Percentiles rank a stretch among this genome's conserved stretches.
phyloP scores from a whole-genome alignment of 2,113 vertebrate species.

The Brachyhypopomus occidentalis region DNA sequence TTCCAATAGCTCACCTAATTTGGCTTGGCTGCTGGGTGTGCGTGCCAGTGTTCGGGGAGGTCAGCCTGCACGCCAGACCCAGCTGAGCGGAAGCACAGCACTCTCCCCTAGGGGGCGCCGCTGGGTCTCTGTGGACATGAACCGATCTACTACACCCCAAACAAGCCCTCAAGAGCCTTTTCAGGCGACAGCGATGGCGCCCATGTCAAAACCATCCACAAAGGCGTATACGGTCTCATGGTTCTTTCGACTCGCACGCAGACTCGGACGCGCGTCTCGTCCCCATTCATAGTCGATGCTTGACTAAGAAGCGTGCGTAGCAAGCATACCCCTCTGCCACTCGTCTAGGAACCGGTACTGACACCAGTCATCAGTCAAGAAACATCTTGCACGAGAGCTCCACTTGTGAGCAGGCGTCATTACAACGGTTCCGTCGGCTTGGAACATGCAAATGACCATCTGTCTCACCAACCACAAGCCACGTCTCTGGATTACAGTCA shows the following conservation, averaged over 20 bases:
- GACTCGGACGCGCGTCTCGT: not conserved
- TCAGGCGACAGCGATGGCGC: not conserved
- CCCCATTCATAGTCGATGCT: not conserved
- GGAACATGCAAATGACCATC: slow-evolving; percentile 54
- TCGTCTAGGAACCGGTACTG: not conserved
- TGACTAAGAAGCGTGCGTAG: not conserved
- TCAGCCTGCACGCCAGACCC: slow-evolving; percentile 15
- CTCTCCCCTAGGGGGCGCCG: slow-evolving; percentile 28
- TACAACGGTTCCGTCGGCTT: slow-evolving; percentile 29
- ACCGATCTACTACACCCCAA: slow-evolving; percentile 48
- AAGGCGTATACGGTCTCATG: not conserved
- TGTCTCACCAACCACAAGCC: slow-evolving; percentile 40
- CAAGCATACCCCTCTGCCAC: not conserved
- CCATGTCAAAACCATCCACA: not conserved
- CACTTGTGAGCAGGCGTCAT: slow-evolving; percentile 26
- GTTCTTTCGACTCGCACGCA: too few relatives aligned
- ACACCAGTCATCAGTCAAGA: slow-evolving; percentile 13
- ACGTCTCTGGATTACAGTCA: slow-evolving; percentile 44
- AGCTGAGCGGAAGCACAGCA: slow-evolving; percentile 24
- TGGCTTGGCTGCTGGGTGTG: slow-evolving; percentile 27
- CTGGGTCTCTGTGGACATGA: slow-evolving; percentile 27
- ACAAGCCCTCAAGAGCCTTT: slow-evolving; percentile 19
- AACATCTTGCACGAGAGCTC: slow-evolving; percentile 40
- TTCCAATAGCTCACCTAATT: slow-evolving; percentile 53
- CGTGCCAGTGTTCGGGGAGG: slow-evolving; percentile 14